These are phyloP conservation scores for Caenorhabditis latens DNA, from an alignment of 1,140 invertebrate species.

Conservation along the genomic window DNA sequence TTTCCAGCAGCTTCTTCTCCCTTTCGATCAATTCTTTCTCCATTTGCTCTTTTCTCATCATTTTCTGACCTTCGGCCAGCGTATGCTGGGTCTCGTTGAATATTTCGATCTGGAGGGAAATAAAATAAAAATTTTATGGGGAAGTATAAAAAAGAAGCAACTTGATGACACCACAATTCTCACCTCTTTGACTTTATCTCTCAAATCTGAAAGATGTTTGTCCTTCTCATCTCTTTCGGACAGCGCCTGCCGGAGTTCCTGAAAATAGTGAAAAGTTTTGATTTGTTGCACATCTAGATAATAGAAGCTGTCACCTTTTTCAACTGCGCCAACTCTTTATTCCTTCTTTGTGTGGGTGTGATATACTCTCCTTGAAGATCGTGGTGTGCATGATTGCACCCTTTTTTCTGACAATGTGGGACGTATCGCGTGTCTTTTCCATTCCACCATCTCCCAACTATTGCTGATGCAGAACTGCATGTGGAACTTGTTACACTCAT, in stretches of 20 bases:
- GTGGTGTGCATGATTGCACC: conserved; percentile 69
- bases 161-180: conserved; percentile 40
- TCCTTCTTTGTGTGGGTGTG: conserved; percentile 74
- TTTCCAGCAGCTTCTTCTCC: conserved; percentile 70
- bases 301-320: conserved; percentile 25
- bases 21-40: conserved; percentile 64
- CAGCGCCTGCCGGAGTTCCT: conserved; percentile 64
- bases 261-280: conserved; percentile 31
- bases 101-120: conserved; percentile 60
- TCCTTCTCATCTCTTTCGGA: conserved; percentile 70
- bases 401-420: conserved; percentile 76
- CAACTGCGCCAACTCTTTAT: conserved; percentile 65
- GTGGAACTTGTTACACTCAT: conserved; percentile 68
- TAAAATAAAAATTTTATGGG: neutral
- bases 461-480: conserved; percentile 70
- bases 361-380: conserved; percentile 69
- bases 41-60: conserved; percentile 69
- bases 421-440: conserved; percentile 76
- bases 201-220: conserved; percentile 71
- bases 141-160: neutral
- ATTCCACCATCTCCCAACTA: conserved; percentile 77
- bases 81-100: conserved; percentile 65
- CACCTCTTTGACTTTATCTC: conserved; percentile 75
- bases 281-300: conserved; percentile 52
- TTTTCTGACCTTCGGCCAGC: conserved; percentile 68